Percentiles rank a stretch among this genome's conserved stretches.
phyloP scores from a whole-genome alignment of 2,888 invertebrate species.

The Stenodema calcarata region DNA sequence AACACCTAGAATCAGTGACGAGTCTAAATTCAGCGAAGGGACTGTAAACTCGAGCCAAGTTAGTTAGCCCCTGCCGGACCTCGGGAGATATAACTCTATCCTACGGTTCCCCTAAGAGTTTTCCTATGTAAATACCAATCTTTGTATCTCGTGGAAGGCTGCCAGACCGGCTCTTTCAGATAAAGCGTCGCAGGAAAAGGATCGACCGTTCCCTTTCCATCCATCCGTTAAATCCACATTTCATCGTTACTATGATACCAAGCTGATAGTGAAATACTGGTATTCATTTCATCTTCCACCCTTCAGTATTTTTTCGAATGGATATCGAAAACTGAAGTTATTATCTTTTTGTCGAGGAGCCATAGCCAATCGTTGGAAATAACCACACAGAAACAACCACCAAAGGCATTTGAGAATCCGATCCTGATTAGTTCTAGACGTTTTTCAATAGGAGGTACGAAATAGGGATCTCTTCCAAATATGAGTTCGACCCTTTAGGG shows the following conservation, averaged over 20 bases:
- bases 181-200: neutral
- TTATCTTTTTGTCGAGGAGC: too few relatives aligned
- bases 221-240: neutral
- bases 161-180: neutral
- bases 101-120: conserved; percentile 4
- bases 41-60: conserved; percentile 5
- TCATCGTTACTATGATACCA: neutral
- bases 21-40: neutral
- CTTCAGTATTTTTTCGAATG: neutral
- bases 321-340: neutral
- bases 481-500: too few relatives aligned
- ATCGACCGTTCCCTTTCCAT: neutral
- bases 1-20: too few relatives aligned
- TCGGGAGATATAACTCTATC: neutral
- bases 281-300: neutral
- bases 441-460: too few relatives aligned
- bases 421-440: too few relatives aligned
- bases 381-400: too few relatives aligned
- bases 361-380: too few relatives aligned
- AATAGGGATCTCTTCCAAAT: too few relatives aligned
- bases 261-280: neutral
- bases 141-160: neutral
- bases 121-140: conserved; percentile 38
- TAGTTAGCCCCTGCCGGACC: neutral
- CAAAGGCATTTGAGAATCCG: too few relatives aligned